Percentiles rank a stretch among this genome's conserved stretches.
Evolutionary conservation across 2,888 invertebrate species (phyloP).

Genomic region (Stenurella melanura): DNA sequence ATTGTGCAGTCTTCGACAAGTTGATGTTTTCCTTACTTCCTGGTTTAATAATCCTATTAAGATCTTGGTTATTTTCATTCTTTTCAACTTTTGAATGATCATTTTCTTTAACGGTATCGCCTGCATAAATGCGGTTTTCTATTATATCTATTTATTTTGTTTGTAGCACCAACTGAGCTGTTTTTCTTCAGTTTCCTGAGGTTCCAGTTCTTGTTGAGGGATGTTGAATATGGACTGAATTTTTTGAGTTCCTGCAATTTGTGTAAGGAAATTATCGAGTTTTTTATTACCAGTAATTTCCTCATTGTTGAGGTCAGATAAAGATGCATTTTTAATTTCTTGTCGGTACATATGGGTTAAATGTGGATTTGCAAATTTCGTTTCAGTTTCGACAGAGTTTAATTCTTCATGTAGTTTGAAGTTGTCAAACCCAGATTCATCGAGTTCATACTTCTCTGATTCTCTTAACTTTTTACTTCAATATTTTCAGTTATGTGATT

Average conservation of each 20-base stretch:
- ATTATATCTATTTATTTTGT: not conserved
- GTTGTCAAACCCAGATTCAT: constrained; percentile 51
- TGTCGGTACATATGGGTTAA: constrained; percentile 43
- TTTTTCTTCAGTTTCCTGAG: not conserved
- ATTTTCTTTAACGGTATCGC: not conserved
- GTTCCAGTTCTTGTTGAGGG: not conserved
- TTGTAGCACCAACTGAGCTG: not conserved
- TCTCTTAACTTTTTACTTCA: not conserved
- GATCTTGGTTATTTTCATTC: not conserved
- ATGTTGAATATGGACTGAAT: constrained; percentile 57
- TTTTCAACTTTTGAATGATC: too few relatives aligned
- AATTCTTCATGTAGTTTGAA: constrained; percentile 55
- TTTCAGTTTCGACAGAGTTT: constrained; percentile 48
- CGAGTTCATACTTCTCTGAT: not conserved
- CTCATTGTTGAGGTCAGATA: constrained; percentile 4
- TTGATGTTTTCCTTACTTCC: not conserved
- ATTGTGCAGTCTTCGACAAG: too few relatives aligned
- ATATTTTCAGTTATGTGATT: not conserved
- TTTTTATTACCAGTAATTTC: not conserved
- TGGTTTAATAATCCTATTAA: not conserved
- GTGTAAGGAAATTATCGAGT: not conserved
- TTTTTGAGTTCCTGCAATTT: constrained; percentile 48
- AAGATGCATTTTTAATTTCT: constrained; percentile 55
- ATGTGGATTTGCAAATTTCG: constrained; percentile 38
- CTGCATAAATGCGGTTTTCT: not conserved